Base-by-base conservation (phyloP, 2,888 invertebrate genomes). In the Xestia xanthographa region DNA sequence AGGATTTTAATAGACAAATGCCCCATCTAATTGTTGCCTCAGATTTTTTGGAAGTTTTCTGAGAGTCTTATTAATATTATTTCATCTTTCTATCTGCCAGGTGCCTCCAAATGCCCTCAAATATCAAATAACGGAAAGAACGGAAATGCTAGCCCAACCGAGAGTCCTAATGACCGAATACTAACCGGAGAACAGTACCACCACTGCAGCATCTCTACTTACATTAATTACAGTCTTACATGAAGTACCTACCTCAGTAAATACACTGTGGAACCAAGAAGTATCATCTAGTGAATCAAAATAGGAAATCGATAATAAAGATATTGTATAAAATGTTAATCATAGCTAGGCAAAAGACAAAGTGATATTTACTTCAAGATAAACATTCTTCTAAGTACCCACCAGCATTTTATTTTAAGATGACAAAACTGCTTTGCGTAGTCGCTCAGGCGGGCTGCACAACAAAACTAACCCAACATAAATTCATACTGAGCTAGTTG, bases 41-140 rank as follows among this genome's bases (percentile, higher is more conserved):
- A 1, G 14, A 72, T 22, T 45, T 34, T 34, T 5, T 45, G 0
- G 14, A 26, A 58, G 38, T 38, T 17, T 45, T 45, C 8, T 14
- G 11, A 20, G 11, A 29, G n/a, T 34, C 34, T 34, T 43, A 62
- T 20, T 43, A 38, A 38, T 22, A 50, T 9, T 3, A 29, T 76
- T 62, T 66, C 29, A n/a, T 68, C 9, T 66, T 53, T 63, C 1
- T 69, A 5, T 62, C 8, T 87, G 84, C 0, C 89, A 97, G 97
- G 96, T 97, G 0, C 82, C 93, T 2, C 93, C 91, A 5, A 87
- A 81, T 2, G 97, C 97, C 9, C 88, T 96, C 12, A 94, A 93
- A 72, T 97, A 97, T 87, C 87, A 90, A 0, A 92, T 95, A 89
- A 85, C 95, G 5, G 96, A 95, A 14, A 84, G 96, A 87, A 86